Percentiles rank a stretch among this genome's conserved stretches.
phyloP scores from a whole-genome alignment of 1,140 invertebrate species.

The Acromyrmex charruanus region DNA sequence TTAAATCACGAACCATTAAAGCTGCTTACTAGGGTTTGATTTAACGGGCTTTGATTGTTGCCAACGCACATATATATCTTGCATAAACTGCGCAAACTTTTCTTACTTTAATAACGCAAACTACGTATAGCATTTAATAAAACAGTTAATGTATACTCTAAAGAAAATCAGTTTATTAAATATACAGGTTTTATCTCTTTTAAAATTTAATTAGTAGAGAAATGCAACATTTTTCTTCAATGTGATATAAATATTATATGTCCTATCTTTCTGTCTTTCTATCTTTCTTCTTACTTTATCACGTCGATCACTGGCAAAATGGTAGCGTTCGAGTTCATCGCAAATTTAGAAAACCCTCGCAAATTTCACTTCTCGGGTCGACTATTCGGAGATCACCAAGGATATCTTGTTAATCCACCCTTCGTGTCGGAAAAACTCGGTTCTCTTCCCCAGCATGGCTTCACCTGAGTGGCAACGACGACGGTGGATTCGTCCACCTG shows the following conservation, averaged over 20 bases:
- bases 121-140: background rate
- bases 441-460: slow-evolving; percentile 39
- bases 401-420: slow-evolving; percentile 43
- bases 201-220: background rate
- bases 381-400: slow-evolving; percentile 16
- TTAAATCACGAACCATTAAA: slow-evolving; percentile 54
- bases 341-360: background rate
- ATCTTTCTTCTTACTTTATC: background rate
- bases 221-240: background rate
- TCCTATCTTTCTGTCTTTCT: background rate
- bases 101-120: background rate
- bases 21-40: slow-evolving; percentile 42
- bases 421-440: slow-evolving; percentile 60
- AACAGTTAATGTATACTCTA: background rate
- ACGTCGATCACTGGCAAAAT: background rate
- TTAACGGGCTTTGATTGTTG: slow-evolving; percentile 43
- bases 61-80: background rate
- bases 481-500: slow-evolving; percentile 81
- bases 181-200: background rate
- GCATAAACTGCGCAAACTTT: slow-evolving; percentile 10
- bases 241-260: background rate
- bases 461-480: slow-evolving; percentile 63
- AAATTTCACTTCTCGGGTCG: slow-evolving; percentile 23
- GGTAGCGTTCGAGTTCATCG: background rate
- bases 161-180: background rate